Evolutionary conservation across 2,888 invertebrate genomes (phyloP).

Genomic region (Esperia sulphurella): DNA sequence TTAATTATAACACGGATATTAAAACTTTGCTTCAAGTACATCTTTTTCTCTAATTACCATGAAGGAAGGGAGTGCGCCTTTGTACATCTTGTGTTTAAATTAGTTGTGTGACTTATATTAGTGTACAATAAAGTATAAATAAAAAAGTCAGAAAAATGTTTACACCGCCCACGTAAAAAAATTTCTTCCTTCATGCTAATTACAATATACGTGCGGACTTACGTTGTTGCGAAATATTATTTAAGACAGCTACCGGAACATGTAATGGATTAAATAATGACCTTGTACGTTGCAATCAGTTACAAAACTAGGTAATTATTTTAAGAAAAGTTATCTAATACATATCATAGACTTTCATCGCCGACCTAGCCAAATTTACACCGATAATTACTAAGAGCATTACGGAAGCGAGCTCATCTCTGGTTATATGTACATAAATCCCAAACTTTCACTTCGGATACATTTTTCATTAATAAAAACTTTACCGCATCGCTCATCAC

Average conservation of each 20-base stretch:
- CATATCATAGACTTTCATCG: background rate
- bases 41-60: too few species aligned
- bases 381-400: background rate
- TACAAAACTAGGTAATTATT: background rate
- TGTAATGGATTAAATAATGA: background rate
- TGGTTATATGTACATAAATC: conserved; percentile 11
- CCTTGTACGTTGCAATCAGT: background rate
- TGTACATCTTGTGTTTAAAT: too few species aligned
- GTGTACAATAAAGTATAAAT: too few species aligned
- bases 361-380: background rate
- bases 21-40: too few species aligned
- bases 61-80: too few species aligned
- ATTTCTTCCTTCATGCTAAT: too few species aligned
- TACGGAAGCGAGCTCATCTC: conserved; percentile 5
- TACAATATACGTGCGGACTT: too few species aligned
- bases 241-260: too few species aligned
- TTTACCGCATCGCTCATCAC: conserved; percentile 14
- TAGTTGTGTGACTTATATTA: too few species aligned
- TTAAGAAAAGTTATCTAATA: background rate
- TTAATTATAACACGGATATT: too few species aligned
- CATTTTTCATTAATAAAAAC: conserved; percentile 17
- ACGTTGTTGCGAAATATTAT: background rate
- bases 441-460: conserved; percentile 20
- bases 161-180: too few species aligned
- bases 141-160: too few species aligned